phyloP scores from a whole-genome alignment of 2,888 invertebrate species.

The Ophion obscuratus region DNA sequence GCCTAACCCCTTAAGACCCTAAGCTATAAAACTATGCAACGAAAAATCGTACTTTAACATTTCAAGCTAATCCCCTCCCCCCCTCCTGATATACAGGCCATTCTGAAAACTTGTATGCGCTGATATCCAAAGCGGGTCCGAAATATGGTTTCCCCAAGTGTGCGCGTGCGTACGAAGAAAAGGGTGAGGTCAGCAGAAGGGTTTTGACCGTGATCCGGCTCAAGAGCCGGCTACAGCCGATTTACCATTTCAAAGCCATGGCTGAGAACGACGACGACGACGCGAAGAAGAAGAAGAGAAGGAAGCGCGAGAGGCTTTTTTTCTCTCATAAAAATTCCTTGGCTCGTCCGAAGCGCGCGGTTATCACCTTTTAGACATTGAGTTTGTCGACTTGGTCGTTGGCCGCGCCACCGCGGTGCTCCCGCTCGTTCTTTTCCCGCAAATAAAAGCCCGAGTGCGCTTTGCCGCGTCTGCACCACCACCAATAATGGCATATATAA shows the following conservation, averaged over 20 bases:
- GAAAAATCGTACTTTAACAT: too few relatives aligned
- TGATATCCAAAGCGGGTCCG: not conserved
- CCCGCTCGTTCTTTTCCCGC: slow-evolving; percentile 23
- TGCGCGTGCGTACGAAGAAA: slow-evolving; percentile 15
- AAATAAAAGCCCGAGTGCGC: slow-evolving; percentile 31
- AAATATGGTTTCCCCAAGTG: not conserved
- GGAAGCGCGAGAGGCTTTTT: slow-evolving; percentile 53
- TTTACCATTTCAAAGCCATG: not conserved
- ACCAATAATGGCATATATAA: slow-evolving; percentile 71
- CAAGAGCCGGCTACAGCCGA: slow-evolving; percentile 6
- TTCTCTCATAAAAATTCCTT: slow-evolving; percentile 76
- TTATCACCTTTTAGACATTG: slow-evolving; percentile 73
- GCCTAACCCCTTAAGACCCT: too few relatives aligned
- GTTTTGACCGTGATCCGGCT: slow-evolving; percentile 25
- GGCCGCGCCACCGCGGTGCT: slow-evolving; percentile 28
- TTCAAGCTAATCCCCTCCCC: too few relatives aligned
- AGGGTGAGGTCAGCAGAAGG: slow-evolving; percentile 19
- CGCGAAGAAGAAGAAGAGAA: slow-evolving; percentile 9
- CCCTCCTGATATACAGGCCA: too few relatives aligned
- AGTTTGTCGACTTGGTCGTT: slow-evolving; percentile 49
- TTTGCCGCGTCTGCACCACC: slow-evolving; percentile 36
- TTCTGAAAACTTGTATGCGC: too few relatives aligned
- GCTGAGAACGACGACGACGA: slow-evolving; percentile 2
- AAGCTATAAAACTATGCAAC: too few relatives aligned
- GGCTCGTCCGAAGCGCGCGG: slow-evolving; percentile 50